Evolutionary conservation across 2,888 invertebrate genomes (phyloP), one percentile per base, ranked within the genome.

Genomic region (Epinotia nisella): DNA sequence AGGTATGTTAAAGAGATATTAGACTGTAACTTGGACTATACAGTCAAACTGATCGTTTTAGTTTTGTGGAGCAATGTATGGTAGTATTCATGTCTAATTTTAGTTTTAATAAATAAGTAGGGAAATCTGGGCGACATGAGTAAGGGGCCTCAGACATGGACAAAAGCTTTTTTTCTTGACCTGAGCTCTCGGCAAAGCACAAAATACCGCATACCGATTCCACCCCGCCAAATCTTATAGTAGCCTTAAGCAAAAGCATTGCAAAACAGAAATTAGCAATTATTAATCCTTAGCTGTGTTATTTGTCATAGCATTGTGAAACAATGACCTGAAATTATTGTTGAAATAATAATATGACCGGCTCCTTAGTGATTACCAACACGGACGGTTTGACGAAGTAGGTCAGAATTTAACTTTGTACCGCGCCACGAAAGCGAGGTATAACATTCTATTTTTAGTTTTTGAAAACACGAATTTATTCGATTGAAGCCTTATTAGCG

Each of bases 351-450:
- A 73, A 73, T 51, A 62, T 49, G 61, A 62, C 56, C 45, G 11
- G 68, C 56, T 67, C 53, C 62, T 62, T 64, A 39, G 72, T 62
- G 56, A 73, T 73, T 73, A 73, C 62, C 58, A 58, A 51, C 72
- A 73, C 72, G 72, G 71, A 68, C 49, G 35, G 29, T 19, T 49
- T 24, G 3, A 41, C 19, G 13, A 60, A 60, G 19, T 60, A 41
- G 60, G 60, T 60, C 60, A 41, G 60, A 15, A 60, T 41, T 19
- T 4, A 60, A 41, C 60, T 60, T 4, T 13, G 60, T 60, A 10
- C 17, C 58, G 5, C 35, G 41, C 41, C 60, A 41, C 59, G 17
- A 60, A 41, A 60, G 41, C 41, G 17, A 60, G 58, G 29, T 45
- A 17, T 53, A 55, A 21, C 19, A 7, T 13, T 58, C 15, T 49